Evolutionary conservation across 2,113 vertebrate species (phyloP), one percentile per base, ranked within the genome.

Genomic region (Gobius niger): DNA sequence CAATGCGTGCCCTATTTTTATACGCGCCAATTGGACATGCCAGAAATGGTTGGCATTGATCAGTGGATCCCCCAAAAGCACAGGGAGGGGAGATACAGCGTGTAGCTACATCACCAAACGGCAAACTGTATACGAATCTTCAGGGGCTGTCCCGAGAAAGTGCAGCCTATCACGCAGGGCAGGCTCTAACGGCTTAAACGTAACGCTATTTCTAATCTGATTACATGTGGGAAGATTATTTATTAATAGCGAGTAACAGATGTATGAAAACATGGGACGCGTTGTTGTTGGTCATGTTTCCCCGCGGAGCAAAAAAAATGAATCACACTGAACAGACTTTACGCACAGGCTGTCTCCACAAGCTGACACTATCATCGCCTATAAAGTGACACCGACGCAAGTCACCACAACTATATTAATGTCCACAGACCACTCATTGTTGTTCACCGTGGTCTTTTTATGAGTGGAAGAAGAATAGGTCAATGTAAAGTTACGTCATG

Each of bases 1-100:
- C 87, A 81, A 84, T 81, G 79, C 53, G 7, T 44, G 84, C 73
- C 76, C 87, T 88, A 88, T 88, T 87, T 88, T 87, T 88, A 79
- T 81, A 84, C 59, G 49, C 47, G 53, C 54, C 19, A 71, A 40
- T 44, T 16, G 40, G 73, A 78, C 76, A 82, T 87, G 85, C 85
- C 82, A 76, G 16, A 41, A 73, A 86, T 85, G 57, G 85, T 77
- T 90, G 87, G 85, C 85, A 79, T 12, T 12, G 46, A 15, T 67
- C 59, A 75, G 81, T 47, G 73, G 56, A 50, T 75, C 80, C 74
- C 80, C 72, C 34, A 70, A 81, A 83, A 42, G 79, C 74, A 50
- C 47, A 67, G 77, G 73, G 73, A 41, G 82, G 73, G 84, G 76
- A 84, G 16, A 24, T 15, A n/a, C 56, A 60, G 7, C 14, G 34